A percentile compares a stretch with the other conserved stretches of the same genome.
Evolutionary conservation across 1,140 invertebrate species (phyloP).

Genomic region (Ooceraea biroi): DNA sequence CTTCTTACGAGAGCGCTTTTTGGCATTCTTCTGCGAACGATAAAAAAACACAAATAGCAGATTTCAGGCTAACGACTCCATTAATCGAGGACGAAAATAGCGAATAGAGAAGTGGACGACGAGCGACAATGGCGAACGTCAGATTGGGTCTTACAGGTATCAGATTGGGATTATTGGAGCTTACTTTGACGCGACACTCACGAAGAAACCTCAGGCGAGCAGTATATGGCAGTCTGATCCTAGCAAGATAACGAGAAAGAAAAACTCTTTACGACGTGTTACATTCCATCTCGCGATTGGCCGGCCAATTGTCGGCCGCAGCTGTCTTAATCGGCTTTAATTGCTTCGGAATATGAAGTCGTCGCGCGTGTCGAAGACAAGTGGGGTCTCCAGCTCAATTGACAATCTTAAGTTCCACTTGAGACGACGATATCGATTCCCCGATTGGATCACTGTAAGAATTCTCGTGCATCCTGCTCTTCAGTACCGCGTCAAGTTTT

Average conservation of each 20-base stretch:
- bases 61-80: neutral
- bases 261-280: constrained; percentile 3
- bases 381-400: constrained; percentile 68
- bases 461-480: neutral
- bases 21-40: neutral
- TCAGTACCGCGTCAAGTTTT: neutral
- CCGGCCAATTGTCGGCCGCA: constrained; percentile 75
- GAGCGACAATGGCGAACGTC: neutral
- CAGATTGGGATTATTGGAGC: neutral
- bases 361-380: constrained; percentile 70
- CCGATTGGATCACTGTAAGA: neutral
- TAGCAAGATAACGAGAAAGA: neutral
- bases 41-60: constrained; percentile 11
- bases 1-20: constrained; percentile 2
- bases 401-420: constrained; percentile 56
- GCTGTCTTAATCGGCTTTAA: constrained; percentile 81
- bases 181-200: neutral
- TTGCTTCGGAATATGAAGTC: constrained; percentile 77
- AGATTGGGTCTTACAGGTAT: neutral
- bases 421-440: constrained; percentile 60
- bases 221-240: too few relatives aligned
- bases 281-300: constrained; percentile 55
- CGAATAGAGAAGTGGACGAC: neutral
- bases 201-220: neutral
- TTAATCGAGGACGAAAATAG: neutral